Conservation (phyloP, 2,797 vertebrate species). For the Pangasius mekongensis region DNA sequence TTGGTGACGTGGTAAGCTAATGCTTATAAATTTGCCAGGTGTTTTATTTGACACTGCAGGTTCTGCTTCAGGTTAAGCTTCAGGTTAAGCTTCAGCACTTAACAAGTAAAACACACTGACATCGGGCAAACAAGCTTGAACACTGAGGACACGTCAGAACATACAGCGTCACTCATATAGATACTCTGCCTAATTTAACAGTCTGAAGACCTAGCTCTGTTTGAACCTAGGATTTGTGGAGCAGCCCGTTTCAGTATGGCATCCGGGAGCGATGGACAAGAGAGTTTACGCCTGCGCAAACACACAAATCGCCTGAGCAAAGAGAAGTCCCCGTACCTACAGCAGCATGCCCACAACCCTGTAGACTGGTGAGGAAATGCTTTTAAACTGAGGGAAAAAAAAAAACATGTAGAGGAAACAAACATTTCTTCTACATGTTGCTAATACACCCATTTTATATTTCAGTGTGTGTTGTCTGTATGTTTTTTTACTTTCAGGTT, state of each 20-base stretch:
- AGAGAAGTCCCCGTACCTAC: slow-evolving; percentile 89
- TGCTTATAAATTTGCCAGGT: no score
- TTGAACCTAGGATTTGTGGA: slow-evolving; percentile 49
- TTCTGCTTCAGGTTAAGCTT: background rate
- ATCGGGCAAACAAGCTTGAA: background rate
- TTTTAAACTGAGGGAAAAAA: background rate
- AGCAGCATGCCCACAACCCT: slow-evolving; percentile 91
- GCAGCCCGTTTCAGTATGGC: slow-evolving; percentile 74
- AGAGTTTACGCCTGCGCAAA: slow-evolving; percentile 47
- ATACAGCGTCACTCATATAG: background rate
- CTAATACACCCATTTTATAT: background rate
- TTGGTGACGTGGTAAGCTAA: background rate
- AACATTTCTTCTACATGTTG: background rate
- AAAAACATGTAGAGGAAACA: background rate
- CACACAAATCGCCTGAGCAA: slow-evolving; percentile 82
- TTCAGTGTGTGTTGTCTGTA: background rate
- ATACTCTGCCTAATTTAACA: background rate
- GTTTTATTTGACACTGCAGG: background rate
- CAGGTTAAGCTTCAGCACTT: background rate
- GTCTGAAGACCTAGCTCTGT: background rate
- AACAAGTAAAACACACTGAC: background rate
- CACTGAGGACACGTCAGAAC: background rate
- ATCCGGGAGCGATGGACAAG: slow-evolving; percentile 65
- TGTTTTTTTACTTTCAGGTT: slow-evolving; percentile 73
- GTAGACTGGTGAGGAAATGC: slow-evolving; percentile 87